These are phyloP conservation scores for Campopleginae sp. DNA, from an alignment of 2,888 invertebrate species.

Conservation along the genomic window DNA sequence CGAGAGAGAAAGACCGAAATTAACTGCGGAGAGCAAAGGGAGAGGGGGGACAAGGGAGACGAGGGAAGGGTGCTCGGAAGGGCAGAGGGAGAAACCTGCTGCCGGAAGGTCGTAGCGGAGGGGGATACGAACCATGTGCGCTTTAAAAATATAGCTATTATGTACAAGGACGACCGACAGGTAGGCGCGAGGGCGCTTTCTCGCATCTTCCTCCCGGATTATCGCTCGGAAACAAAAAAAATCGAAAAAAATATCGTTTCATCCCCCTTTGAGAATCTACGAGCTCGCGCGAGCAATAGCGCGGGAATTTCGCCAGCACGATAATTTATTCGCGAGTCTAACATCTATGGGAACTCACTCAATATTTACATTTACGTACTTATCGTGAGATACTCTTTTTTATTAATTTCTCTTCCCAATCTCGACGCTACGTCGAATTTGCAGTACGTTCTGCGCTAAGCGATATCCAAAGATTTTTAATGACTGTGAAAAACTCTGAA, in stretches of 20 bases:
- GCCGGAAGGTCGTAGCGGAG: slow-evolving; percentile 41
- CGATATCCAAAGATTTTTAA: no score
- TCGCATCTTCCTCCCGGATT: slow-evolving; percentile 77
- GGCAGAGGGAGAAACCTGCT: slow-evolving; percentile 49
- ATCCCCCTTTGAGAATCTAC: slow-evolving; percentile 36
- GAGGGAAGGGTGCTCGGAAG: slow-evolving; percentile 28
- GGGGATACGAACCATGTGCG: slow-evolving; percentile 52
- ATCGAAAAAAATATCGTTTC: slow-evolving; percentile 12
- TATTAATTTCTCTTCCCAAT: neutral
- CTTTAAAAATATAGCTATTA: slow-evolving; percentile 56
- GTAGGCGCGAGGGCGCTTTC: slow-evolving; percentile 73
- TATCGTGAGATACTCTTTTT: slow-evolving; percentile 26
- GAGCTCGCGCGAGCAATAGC: slow-evolving; percentile 11
- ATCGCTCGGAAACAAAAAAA: slow-evolving; percentile 72
- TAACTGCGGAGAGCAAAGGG: neutral
- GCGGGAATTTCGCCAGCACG: slow-evolving; percentile 53
- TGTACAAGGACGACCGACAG: slow-evolving; percentile 45
- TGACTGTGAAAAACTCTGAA: no score
- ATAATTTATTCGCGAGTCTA: slow-evolving; percentile 58
- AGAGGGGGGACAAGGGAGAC: slow-evolving; percentile 35
- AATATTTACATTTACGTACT: slow-evolving; percentile 19
- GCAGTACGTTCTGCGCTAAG: no score
- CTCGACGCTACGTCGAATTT: neutral
- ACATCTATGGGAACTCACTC: slow-evolving; percentile 48
- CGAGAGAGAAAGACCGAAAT: slow-evolving; percentile 29